A percentile compares a stretch with the other conserved stretches of the same genome.
These are phyloP conservation scores for Spheniscus humboldti DNA, from an alignment of 2,797 vertebrate species.

Conservation along the genomic window DNA sequence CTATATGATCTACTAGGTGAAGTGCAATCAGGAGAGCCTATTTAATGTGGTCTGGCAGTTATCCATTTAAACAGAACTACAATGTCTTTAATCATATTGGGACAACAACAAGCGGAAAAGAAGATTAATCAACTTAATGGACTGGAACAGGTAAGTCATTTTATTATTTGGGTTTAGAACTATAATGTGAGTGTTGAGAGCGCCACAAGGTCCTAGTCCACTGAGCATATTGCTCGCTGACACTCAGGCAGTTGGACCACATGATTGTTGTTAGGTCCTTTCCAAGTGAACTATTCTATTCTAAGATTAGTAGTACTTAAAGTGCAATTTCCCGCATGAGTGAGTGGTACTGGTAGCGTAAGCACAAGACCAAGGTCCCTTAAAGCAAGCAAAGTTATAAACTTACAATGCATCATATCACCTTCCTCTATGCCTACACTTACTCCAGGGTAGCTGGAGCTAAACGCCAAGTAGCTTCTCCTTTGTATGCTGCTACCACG, in stretches of 20 bases:
- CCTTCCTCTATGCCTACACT: not conserved
- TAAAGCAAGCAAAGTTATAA: not conserved
- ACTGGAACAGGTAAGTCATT: not conserved
- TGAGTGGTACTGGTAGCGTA: not conserved
- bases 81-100: not conserved
- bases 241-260: not conserved
- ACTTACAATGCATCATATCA: accelerated
- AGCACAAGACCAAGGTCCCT: not conserved
- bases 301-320: not conserved
- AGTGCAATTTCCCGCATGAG: not conserved
- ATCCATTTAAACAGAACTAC: not conserved
- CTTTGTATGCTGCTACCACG: not conserved
- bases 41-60: not conserved
- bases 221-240: not conserved
- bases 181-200: not conserved
- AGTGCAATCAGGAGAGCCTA: not conserved
- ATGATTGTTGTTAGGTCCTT: not conserved
- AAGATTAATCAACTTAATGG: not conserved
- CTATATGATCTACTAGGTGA: not conserved
- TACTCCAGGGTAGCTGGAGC: not conserved
- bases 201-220: not conserved
- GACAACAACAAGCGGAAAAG: not conserved
- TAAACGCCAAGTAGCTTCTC: not conserved
- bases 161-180: not conserved
- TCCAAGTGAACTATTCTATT: not conserved